Percentiles rank a stretch among this genome's conserved stretches.
phyloP scores from a whole-genome alignment of 1,140 invertebrate species.

The Lithobius niger region DNA sequence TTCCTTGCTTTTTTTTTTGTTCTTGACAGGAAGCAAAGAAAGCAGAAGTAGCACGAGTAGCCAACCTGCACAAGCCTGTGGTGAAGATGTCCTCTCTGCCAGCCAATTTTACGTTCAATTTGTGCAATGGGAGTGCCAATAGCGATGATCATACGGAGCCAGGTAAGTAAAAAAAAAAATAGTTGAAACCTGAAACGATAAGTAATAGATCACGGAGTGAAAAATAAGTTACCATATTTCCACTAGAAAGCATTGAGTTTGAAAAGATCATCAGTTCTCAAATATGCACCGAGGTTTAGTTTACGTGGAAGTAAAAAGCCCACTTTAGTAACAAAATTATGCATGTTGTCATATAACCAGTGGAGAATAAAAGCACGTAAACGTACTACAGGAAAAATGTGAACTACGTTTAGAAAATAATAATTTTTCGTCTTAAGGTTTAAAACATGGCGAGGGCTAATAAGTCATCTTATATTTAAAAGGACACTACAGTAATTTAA shows the following conservation, averaged over 20 bases:
- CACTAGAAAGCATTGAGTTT: neutral
- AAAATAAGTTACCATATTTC: neutral
- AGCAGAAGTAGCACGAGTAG: slow-evolving; percentile 13
- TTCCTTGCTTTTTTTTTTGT: slow-evolving; percentile 3
- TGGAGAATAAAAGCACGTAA: too few species aligned
- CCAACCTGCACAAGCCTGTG: slow-evolving; percentile 32
- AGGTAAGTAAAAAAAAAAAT: too few species aligned
- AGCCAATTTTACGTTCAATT: slow-evolving; percentile 41
- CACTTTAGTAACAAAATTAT: neutral
- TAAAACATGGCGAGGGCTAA: too few species aligned
- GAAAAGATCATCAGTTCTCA: neutral
- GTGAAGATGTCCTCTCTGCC: slow-evolving; percentile 44
- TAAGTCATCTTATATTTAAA: too few species aligned
- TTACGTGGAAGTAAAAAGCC: neutral
- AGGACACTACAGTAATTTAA: too few species aligned
- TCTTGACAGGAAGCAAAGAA: slow-evolving; percentile 11
- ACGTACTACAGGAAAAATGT: too few species aligned
- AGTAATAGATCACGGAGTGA: neutral
- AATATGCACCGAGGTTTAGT: neutral
- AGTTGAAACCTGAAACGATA: neutral
- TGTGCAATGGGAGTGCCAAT: neutral
- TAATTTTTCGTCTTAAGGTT: too few species aligned
- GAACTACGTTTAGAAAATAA: too few species aligned
- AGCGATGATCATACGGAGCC: neutral
- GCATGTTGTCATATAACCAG: too few species aligned